Conservation (phyloP, 2,888 invertebrate genomes). For the Stegophylla sp. region DNA sequence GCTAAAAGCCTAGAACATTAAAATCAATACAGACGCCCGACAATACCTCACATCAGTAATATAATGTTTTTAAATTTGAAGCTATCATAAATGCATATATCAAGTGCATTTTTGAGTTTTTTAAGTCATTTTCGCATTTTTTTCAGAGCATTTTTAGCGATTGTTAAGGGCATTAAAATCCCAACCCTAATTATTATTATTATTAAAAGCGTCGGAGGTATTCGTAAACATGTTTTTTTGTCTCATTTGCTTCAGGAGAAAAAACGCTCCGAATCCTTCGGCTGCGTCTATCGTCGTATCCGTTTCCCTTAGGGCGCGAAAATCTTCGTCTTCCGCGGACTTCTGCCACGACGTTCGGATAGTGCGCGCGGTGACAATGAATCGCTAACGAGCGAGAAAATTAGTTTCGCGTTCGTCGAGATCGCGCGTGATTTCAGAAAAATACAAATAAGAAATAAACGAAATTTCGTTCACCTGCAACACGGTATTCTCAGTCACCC, state of each 20-base stretch:
- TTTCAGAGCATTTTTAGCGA: too few species aligned
- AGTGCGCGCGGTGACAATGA: constrained; percentile 21
- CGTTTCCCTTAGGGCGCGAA: not conserved
- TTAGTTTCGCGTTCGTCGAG: constrained; percentile 29
- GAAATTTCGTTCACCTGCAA: constrained; percentile 32
- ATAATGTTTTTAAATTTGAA: too few species aligned
- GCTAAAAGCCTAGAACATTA: too few species aligned
- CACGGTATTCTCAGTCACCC: not conserved
- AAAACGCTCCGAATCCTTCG: not conserved
- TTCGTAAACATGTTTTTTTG: too few species aligned
- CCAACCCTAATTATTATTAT: too few species aligned
- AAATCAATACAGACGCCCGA: too few species aligned
- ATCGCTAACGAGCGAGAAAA: constrained; percentile 49
- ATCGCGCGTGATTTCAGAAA: constrained; percentile 5
- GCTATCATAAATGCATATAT: too few species aligned
- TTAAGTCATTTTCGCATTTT: too few species aligned
- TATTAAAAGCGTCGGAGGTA: not conserved
- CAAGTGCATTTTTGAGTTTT: too few species aligned
- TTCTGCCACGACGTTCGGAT: not conserved
- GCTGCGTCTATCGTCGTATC: not conserved
- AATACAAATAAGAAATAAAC: constrained; percentile 22
- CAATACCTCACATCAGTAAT: too few species aligned
- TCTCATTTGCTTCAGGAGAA: constrained; percentile 8
- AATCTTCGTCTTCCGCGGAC: not conserved
- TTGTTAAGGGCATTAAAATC: too few species aligned